Evolutionary conservation across 2,113 vertebrate genomes (phyloP).

Genomic region (Bolborhynchus lineola): DNA sequence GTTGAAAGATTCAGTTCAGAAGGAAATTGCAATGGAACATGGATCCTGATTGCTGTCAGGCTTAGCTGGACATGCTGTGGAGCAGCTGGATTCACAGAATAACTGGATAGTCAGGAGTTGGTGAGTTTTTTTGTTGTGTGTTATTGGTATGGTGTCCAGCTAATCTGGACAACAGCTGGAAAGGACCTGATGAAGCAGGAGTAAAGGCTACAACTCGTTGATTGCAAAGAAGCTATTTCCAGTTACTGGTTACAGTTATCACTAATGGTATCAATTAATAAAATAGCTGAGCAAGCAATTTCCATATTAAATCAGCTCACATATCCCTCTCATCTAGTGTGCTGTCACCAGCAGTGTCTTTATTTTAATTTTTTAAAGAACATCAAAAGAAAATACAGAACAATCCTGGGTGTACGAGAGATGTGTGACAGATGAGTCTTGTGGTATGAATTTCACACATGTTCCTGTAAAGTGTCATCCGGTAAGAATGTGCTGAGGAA

Average conservation of each 20-base stretch:
- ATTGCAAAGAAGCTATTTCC: neutral
- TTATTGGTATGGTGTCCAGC: neutral
- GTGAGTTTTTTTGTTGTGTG: neutral
- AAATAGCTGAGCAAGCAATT: constrained; percentile 17
- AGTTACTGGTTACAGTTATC: neutral
- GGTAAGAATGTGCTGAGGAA: constrained; percentile 31
- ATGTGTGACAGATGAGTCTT: constrained; percentile 24
- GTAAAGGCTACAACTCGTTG: neutral
- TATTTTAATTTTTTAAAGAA: neutral
- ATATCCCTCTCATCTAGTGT: constrained; percentile 1
- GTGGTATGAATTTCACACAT: neutral
- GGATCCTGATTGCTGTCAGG: neutral
- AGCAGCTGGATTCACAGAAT: neutral
- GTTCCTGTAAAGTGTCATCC: neutral
- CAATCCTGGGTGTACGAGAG: neutral
- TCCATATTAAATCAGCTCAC: neutral
- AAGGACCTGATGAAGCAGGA: neutral
- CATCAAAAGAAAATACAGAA: neutral
- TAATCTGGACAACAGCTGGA: neutral
- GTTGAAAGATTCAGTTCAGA: neutral
- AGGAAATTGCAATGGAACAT: neutral
- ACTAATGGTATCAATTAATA: neutral
- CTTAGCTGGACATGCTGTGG: neutral
- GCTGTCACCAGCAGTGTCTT: neutral
- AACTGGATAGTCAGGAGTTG: neutral